Evolutionary conservation across 2,888 invertebrate species (phyloP), one percentile per base, ranked within the genome.

Genomic region (Noctua fimbriata): DNA sequence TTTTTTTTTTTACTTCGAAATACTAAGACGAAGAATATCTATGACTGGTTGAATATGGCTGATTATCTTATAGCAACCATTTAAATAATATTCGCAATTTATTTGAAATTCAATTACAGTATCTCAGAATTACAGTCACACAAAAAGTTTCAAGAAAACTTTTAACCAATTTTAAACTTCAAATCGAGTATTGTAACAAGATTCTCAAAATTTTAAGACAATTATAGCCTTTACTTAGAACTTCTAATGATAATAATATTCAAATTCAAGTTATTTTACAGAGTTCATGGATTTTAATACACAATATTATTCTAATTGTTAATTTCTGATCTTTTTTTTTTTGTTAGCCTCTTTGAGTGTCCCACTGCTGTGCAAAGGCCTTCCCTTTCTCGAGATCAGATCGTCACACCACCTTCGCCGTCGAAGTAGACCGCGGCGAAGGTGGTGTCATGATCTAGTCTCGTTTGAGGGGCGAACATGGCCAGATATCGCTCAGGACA

Each of bases 181-280:
- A 69, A 83, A 83, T 83, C 83, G 47, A 83, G n/a, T 78, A 78
- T 58, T 49, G 32, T 83, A 36, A 81, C 55, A 69, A 70, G 83
- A 66, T 79, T 79, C 47, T 76, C 24, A 41, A 49, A 49, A 76
- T 66, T 66, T 49, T 32, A 66, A 82, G 36, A 75, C 65, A 55
- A 49, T 58, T 66, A 55, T 16, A 75, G 47, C 28, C 28, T 28
- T 55, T 16, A 28, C 36, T 66, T 24, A n/a, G 16, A 82, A 79
- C 16, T 76, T 82, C 32, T 41, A 66, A 76, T 82, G 36, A 21
- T 10, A 79, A 79, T 82, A 65, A 79, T 75, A 75, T 82, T 76
- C 47, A 32, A 12, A 66, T 21, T 66, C 3, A 41, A 66, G 18
- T 66, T 49, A 49, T 66, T 58, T 66, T 55, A n/a, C 24, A 66